Conservation (phyloP, 1,140 invertebrate genomes). For the Drosophila insularis region DNA sequence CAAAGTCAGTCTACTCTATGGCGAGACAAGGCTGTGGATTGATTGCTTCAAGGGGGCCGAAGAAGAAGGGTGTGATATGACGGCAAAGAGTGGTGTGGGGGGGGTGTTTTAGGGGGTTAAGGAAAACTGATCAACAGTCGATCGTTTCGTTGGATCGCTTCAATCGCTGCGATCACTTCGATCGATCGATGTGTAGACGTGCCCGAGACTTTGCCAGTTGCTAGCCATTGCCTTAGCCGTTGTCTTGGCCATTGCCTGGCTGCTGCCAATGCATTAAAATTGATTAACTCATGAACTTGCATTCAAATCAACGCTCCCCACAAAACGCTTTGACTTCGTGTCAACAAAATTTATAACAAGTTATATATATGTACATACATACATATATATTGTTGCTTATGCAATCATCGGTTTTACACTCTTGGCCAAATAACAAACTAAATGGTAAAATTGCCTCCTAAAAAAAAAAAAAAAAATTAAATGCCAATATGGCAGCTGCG, state of each 20-base stretch:
- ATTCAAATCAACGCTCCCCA: constrained; percentile 69
- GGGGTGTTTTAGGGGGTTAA: not conserved
- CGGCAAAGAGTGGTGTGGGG: not conserved
- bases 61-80: not conserved
- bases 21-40: constrained; percentile 49
- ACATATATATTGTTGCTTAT: constrained; percentile 4
- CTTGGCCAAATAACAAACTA: constrained; percentile 36
- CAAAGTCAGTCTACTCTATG: constrained; percentile 34
- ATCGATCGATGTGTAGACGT: constrained; percentile 38
- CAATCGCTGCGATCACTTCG: not conserved
- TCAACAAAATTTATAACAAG: constrained; percentile 74
- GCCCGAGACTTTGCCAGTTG: constrained; percentile 16
- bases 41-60: constrained; percentile 40
- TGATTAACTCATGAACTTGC: constrained; percentile 78
- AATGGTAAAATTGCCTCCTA: constrained; percentile 37
- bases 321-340: constrained; percentile 72
- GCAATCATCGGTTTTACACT: constrained; percentile 47
- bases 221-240: not conserved
- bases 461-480: no score
- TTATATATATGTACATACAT: constrained; percentile 27
- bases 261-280: constrained; percentile 61
- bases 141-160: not conserved
- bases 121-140: not conserved
- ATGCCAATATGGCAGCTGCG: constrained; percentile 15
- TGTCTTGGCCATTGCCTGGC: constrained; percentile 11